phyloP scores from a whole-genome alignment of 2,888 invertebrate genomes.

The Anarsia innoxiella region DNA sequence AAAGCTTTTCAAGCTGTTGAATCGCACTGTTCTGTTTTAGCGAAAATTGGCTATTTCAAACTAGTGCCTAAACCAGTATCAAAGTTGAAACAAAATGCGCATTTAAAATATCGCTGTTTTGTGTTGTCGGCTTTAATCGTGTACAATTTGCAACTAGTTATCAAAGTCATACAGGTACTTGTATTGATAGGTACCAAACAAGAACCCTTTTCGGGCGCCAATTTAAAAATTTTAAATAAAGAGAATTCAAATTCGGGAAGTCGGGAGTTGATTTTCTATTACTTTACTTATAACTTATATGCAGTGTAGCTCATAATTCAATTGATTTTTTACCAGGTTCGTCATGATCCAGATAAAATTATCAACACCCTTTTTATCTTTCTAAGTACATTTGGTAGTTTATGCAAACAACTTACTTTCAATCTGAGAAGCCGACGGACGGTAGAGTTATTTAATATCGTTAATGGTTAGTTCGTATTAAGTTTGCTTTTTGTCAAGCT shows the following conservation, averaged over 20 bases:
- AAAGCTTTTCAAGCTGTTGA: slow-evolving; percentile 34
- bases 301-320: no score
- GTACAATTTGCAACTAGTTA: slow-evolving; percentile 53
- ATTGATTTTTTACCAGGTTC: slow-evolving; percentile 31
- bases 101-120: slow-evolving; percentile 32
- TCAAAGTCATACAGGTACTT: slow-evolving; percentile 48
- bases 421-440: slow-evolving; percentile 42
- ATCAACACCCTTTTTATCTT: slow-evolving; percentile 53
- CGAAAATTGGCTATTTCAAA: slow-evolving; percentile 47
- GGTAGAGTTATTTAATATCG: background rate
- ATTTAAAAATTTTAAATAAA: no score
- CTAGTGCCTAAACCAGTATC: slow-evolving; percentile 32
- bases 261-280: no score
- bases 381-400: slow-evolving; percentile 46
- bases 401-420: slow-evolving; percentile 49
- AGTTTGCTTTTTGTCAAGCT: no score
- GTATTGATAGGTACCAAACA: no score
- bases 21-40: slow-evolving; percentile 49
- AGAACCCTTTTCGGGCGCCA: no score
- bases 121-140: slow-evolving; percentile 33
- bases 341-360: slow-evolving; percentile 41
- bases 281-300: no score
- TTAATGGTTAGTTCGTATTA: no score
- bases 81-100: slow-evolving; percentile 25
- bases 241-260: no score